These are phyloP conservation scores for Narcine bancroftii DNA, from an alignment of 2,113 vertebrate genomes.

Conservation along the genomic window DNA sequence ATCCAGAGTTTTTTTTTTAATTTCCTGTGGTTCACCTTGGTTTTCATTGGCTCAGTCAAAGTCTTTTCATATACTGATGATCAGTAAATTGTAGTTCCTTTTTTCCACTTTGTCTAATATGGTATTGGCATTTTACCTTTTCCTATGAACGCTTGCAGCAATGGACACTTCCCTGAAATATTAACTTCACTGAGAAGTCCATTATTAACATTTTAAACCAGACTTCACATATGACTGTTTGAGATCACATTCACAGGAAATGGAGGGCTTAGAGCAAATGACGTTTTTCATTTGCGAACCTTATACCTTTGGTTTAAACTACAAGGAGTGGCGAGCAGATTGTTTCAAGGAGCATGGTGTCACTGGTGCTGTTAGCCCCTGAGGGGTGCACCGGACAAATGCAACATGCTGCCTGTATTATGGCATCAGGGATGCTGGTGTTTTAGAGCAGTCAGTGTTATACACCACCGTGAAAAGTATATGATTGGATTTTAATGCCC, in stretches of 20 bases:
- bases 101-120: neutral
- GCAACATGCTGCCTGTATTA: neutral
- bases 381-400: neutral
- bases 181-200: neutral
- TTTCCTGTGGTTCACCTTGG: neutral
- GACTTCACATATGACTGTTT: neutral
- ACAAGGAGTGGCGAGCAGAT: neutral
- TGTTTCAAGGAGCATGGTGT: neutral
- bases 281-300: neutral
- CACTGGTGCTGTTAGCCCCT: neutral
- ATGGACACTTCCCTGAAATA: neutral
- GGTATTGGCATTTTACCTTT: neutral
- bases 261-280: neutral
- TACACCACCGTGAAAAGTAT: neutral
- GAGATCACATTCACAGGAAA: neutral
- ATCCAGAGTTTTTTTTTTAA: neutral
- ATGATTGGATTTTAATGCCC: neutral
- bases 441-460: neutral
- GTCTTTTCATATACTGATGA: neutral
- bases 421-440: neutral
- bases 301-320: neutral
- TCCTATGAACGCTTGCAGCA: neutral
- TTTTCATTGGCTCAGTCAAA: neutral
- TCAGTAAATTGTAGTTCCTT: neutral
- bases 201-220: neutral